phyloP scores from a whole-genome alignment of 2,888 invertebrate species.

The Hirtodrosophila confusa region DNA sequence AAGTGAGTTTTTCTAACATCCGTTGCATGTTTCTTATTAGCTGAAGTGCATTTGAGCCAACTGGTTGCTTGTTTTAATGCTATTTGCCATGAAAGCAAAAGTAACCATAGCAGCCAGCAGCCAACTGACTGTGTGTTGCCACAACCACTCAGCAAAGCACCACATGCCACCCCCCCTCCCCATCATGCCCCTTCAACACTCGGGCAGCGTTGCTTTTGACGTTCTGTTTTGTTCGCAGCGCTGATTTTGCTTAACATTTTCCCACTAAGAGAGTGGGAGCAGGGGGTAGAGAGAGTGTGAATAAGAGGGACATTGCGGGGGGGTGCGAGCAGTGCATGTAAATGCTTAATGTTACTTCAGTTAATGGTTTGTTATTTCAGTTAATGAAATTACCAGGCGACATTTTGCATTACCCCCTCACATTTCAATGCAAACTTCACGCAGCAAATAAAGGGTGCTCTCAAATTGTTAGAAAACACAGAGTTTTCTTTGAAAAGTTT shows the following conservation, averaged over 20 bases:
- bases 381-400: conserved; percentile 59
- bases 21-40: conserved; percentile 30
- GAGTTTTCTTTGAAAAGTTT: too few species aligned
- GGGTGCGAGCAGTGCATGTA: conserved; percentile 8
- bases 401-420: conserved; percentile 28
- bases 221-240: conserved; percentile 29
- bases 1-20: conserved; percentile 9
- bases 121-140: conserved; percentile 18
- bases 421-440: conserved; percentile 1
- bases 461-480: too few species aligned
- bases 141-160: conserved; percentile 27
- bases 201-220: conserved; percentile 23
- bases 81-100: conserved; percentile 38
- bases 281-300: too few species aligned
- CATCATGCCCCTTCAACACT: background rate
- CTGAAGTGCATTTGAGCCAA: conserved; percentile 41
- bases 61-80: conserved; percentile 32
- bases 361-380: conserved; percentile 48
- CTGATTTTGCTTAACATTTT: conserved; percentile 42
- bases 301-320: background rate
- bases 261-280: conserved; percentile 7
- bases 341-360: conserved; percentile 47
- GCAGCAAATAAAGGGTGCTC: too few species aligned
- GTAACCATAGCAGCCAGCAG: conserved; percentile 22
- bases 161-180: conserved; percentile 10